Percentiles rank a stretch among this genome's conserved stretches.
phyloP scores from a whole-genome alignment of 2,113 vertebrate genomes.

The Gallinago jamesoni region DNA sequence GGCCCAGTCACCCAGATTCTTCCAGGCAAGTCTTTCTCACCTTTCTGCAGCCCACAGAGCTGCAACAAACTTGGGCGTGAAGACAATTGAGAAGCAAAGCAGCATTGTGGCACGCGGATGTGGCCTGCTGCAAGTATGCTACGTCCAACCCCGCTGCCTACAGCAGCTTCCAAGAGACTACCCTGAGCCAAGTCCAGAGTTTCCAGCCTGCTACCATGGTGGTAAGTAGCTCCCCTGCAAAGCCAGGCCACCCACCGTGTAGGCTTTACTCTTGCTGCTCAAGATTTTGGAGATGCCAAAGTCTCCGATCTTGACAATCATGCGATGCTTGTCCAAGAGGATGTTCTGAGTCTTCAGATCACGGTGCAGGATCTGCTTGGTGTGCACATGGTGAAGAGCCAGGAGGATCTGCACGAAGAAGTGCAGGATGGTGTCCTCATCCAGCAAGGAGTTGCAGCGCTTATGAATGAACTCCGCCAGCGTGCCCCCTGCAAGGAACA shows the following conservation, averaged over 20 bases:
- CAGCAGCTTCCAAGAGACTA: neutral
- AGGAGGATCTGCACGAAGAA: conserved; percentile 98
- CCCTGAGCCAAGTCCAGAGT: neutral
- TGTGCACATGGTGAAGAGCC: conserved; percentile 94
- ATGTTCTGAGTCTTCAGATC: conserved; percentile 99
- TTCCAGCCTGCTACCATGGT: neutral
- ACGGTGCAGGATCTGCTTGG: conserved; percentile 95
- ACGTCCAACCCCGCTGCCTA: neutral
- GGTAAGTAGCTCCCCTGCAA: neutral
- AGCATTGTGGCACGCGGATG: neutral
- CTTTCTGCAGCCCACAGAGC: neutral
- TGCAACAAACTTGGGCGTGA: neutral
- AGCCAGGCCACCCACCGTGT: conserved; percentile 80
- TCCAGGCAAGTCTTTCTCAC: neutral
- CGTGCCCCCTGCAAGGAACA: conserved; percentile 83
- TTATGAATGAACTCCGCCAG: conserved; percentile 97
- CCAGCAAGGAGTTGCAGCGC: conserved; percentile 93
- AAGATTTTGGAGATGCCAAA: conserved; percentile 99
- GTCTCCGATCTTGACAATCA: conserved; percentile 96
- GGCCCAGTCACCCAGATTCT: neutral
- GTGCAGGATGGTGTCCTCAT: conserved; percentile 97
- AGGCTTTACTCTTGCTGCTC: conserved; percentile 99
- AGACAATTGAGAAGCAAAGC: neutral
- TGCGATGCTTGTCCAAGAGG: conserved; percentile 95
- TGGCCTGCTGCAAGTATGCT: neutral